A percentile compares a stretch with the other conserved stretches of the same genome.
phyloP scores from a whole-genome alignment of 2,888 invertebrate species.

The Orthosia gracilis region DNA sequence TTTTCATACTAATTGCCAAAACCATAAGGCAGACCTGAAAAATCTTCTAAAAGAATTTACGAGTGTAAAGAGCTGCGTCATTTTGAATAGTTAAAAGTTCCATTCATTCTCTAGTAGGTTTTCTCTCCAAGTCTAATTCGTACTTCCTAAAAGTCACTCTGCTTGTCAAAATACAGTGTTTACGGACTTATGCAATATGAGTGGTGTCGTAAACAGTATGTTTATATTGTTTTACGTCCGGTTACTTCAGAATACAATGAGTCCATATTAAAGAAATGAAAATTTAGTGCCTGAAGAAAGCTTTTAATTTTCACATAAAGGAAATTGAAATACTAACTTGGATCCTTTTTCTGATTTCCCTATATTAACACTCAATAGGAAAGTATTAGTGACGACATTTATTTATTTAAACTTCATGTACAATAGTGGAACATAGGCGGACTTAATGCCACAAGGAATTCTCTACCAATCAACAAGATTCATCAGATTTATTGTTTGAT shows the following conservation, averaged over 20 bases:
- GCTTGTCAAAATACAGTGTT: slow-evolving; percentile 14
- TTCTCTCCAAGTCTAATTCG: slow-evolving; percentile 23
- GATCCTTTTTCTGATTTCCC: background rate
- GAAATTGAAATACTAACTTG: background rate
- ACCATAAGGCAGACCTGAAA: background rate
- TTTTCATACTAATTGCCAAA: background rate
- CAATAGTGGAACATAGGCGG: too few species aligned
- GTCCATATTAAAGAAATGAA: background rate
- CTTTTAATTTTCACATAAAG: background rate
- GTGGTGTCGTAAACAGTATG: slow-evolving; percentile 22
- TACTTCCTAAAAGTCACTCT: background rate
- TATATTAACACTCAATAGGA: too few species aligned
- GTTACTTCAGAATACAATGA: slow-evolving; percentile 8
- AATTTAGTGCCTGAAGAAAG: background rate
- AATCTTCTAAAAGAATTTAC: background rate
- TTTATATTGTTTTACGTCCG: slow-evolving; percentile 13
- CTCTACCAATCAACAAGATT: too few species aligned
- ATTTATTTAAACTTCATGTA: too few species aligned
- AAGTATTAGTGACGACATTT: too few species aligned
- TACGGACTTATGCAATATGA: slow-evolving; percentile 25
- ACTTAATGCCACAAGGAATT: too few species aligned
- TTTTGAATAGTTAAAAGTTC: background rate
- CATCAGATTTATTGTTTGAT: too few species aligned
- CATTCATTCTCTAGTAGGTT: background rate
- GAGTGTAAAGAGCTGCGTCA: background rate